Conservation (phyloP, 2,113 vertebrate species). For the Saccopteryx leptura region DNA sequence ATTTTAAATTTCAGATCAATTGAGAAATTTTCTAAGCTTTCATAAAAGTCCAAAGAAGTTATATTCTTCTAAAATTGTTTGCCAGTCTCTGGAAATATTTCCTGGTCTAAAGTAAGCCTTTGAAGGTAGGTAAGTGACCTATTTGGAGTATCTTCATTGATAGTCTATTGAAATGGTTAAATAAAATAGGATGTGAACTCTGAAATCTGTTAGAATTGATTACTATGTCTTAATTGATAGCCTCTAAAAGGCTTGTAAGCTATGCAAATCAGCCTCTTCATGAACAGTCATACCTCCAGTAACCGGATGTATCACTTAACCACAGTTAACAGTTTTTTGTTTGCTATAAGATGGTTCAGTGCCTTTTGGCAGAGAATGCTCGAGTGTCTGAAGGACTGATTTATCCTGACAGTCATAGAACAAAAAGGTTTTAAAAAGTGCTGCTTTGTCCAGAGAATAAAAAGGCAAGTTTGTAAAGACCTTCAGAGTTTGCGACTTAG, state of each 20-base stretch:
- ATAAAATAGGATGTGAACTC: neutral
- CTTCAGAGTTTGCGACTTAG: constrained; percentile 36
- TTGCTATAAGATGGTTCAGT: neutral
- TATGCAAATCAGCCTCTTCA: constrained; percentile 45
- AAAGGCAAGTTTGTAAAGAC: constrained; percentile 19
- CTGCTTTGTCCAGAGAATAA: constrained; percentile 62
- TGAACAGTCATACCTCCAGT: constrained; percentile 14
- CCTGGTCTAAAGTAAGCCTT: neutral
- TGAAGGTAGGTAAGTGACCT: neutral
- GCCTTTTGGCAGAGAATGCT: constrained; percentile 36
- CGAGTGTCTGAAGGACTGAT: neutral
- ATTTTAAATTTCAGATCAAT: constrained; percentile 31
- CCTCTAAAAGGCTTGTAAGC: neutral
- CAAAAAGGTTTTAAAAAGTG: neutral
- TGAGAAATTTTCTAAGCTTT: neutral
- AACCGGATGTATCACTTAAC: constrained; percentile 63
- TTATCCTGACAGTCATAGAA: constrained; percentile 4
- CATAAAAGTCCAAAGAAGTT: neutral
- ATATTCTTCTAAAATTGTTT: neutral
- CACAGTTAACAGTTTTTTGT: constrained; percentile 61
- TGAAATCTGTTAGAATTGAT: constrained; percentile 16
- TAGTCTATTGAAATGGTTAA: neutral
- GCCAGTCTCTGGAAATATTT: neutral
- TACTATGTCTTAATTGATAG: neutral
- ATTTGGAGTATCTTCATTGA: neutral